A percentile compares a stretch with the other conserved stretches of the same genome.
These are phyloP conservation scores for Nymphicus hollandicus DNA, from an alignment of 2,113 vertebrate species.

Conservation along the genomic window DNA sequence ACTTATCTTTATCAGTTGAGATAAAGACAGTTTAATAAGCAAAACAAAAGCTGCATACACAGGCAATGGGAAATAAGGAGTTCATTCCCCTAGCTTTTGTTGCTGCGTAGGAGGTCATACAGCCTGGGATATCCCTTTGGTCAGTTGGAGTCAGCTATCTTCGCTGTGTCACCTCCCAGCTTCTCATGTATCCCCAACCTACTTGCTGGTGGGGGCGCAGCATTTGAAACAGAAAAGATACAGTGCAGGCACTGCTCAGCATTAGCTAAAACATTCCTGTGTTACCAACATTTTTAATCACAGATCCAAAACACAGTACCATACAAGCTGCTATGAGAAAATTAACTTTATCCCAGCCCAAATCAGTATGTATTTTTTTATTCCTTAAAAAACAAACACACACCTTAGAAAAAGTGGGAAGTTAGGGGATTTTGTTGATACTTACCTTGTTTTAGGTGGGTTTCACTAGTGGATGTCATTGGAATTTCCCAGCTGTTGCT, in stretches of 20 bases:
- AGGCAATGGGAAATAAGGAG: neutral
- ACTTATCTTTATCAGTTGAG: neutral
- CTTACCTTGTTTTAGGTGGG: neutral
- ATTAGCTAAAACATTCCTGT: neutral
- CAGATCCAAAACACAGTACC: neutral
- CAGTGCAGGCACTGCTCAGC: neutral
- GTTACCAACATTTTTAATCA: neutral
- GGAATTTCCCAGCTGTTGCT: neutral
- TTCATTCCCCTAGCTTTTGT: neutral
- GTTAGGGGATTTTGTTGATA: neutral
- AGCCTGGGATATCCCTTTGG: neutral
- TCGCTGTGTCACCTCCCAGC: neutral
- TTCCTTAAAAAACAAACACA: neutral
- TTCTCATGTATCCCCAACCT: neutral
- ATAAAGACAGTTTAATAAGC: neutral
- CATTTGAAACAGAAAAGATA: neutral
- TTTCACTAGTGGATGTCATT: neutral
- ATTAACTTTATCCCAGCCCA: neutral
- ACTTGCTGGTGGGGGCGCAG: accelerated
- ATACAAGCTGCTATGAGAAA: neutral
- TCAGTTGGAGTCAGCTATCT: neutral
- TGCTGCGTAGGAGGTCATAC: neutral
- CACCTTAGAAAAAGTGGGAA: neutral
- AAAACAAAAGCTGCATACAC: neutral
- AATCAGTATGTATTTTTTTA: neutral